Base-by-base conservation (phyloP, 2,888 invertebrate genomes). In the Abrostola triplasia region DNA sequence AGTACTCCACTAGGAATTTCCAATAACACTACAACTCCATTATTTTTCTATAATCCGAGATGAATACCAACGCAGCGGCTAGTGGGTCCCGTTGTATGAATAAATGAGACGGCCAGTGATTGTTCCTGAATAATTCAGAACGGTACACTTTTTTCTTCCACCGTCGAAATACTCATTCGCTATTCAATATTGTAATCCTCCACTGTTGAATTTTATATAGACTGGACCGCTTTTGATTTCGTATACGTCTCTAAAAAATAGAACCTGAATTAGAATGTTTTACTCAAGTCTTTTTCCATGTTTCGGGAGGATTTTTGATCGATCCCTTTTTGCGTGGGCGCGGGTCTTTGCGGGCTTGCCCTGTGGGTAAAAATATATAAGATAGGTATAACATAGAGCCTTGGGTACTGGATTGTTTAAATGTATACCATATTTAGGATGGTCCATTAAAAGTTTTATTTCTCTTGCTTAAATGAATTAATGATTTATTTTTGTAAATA, bases 81-180 rank as follows among this genome's bases (percentile, higher is more conserved):
- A 81, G 79, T 78, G 61, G 65, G 72, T 61, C 76, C 52, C 70
- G 37, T 75, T 82, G 83, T 88, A 91, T 93, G 93, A 93, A 93
- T 93, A 93, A 93, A 88, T 90, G 90, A 90, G 88, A 79, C 77
- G 86, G 81, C 85, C 92, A 86, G 92, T 93, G 93, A 93, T 93
- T 93, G 92, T 89, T 80, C 80, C 83, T 92, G 91, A 92, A 93
- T 92, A 79, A 92, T 93, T 92, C 90, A 93, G 83, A 75, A 82
- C 82, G 82, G 76, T 69, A 75, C 65, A 70, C 67, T 76, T 80
- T 81, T 79, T 80, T 77, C 76, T 73, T 57, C 72, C 42, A 67
- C 63, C 70, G 69, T 65, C 75, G 77, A 80, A 77, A 82, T 73
- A 78, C 79, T 83, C 82, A 82, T 85, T 83, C 82, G 81, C 82